Conservation (phyloP, 2,797 vertebrate genomes). For the Eutrigla gurnardus region DNA sequence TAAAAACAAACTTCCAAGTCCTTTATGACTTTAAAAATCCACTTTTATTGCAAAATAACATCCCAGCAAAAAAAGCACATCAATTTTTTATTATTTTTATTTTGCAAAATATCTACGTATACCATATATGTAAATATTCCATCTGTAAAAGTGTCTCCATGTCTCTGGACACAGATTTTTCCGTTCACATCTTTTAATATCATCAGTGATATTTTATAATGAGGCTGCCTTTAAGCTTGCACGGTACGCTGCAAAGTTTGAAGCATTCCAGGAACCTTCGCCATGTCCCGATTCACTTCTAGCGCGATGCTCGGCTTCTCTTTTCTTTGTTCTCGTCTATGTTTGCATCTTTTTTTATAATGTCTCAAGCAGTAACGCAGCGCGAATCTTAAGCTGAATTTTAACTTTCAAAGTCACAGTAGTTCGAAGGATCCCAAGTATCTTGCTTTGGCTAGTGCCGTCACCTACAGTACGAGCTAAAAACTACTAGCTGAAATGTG, state of each 20-base stretch:
- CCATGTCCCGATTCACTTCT: constrained; percentile 36
- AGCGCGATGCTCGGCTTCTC: constrained; percentile 11
- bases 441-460: constrained; percentile 49
- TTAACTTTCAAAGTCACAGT: constrained; percentile 59
- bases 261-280: constrained; percentile 52
- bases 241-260: constrained; percentile 31
- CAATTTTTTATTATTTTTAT: constrained; percentile 26
- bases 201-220: constrained; percentile 41
- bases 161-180: constrained; percentile 44
- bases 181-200: constrained; percentile 68
- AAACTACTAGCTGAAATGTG: constrained; percentile 63
- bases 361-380: constrained; percentile 50
- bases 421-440: constrained; percentile 60
- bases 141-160: constrained; percentile 65
- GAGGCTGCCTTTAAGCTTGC: constrained; percentile 52
- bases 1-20: constrained; percentile 18
- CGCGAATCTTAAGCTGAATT: constrained; percentile 43
- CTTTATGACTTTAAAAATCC: constrained; percentile 53
- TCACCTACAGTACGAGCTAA: constrained; percentile 62
- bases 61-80: constrained; percentile 71
- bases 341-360: constrained; percentile 28
- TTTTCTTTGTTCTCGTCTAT: constrained; percentile 2
- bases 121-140: constrained; percentile 74
- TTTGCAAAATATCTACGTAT: constrained; percentile 76
- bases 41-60: constrained; percentile 81